Base-by-base conservation (phyloP, 1,140 invertebrate genomes). In the Luehdorfia chinensis region DNA sequence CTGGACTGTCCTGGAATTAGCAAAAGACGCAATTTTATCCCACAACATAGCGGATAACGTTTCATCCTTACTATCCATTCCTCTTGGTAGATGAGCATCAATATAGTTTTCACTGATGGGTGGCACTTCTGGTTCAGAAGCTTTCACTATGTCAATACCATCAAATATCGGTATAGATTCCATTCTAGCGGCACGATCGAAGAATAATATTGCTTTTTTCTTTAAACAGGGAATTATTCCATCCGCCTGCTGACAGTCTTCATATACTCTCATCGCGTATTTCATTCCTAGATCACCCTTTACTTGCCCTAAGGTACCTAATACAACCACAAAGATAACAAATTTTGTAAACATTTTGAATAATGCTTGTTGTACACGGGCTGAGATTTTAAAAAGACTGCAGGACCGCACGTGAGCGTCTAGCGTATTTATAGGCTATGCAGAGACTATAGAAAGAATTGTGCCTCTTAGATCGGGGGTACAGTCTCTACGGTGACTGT, bases 201-300 rank as follows among this genome's bases (percentile, higher is more conserved):
- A 91, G 62, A 94, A 94, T 0, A 92, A 85, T 45, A 94, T 91
- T 0, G 93, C 93, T 65, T 94, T 94, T 72, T 93, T 94, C 83
- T 94, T 94, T n/a, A 94, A 75, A 68, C 93, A 94, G 8, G 91
- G 90, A 5, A 91, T 86, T 15, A 94, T 84, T 14, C 84, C 87
- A 37, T 89, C 87, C 0, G 89, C 65, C 47, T 86, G 86, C 39
- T 87, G 84, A 59, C 91, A 92, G 50, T 92, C 91, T 55, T 92
- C 90, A 55, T 91, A 92, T 43, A 92, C 84, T 63, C 88, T 88
- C 31, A 89, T 70, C 8, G 89, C 57, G 33, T 90, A 88, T 32
- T 87, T 87, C 55, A 90, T 73, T 18, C 91, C 90, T 14, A 77
- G 12, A 46, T 86, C 77, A 21, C 81, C 79, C 31, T 52, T 66